These are phyloP conservation scores for Sinodicranocentrus sp. DNA, from an alignment of 2,888 invertebrate species.

Conservation along the genomic window DNA sequence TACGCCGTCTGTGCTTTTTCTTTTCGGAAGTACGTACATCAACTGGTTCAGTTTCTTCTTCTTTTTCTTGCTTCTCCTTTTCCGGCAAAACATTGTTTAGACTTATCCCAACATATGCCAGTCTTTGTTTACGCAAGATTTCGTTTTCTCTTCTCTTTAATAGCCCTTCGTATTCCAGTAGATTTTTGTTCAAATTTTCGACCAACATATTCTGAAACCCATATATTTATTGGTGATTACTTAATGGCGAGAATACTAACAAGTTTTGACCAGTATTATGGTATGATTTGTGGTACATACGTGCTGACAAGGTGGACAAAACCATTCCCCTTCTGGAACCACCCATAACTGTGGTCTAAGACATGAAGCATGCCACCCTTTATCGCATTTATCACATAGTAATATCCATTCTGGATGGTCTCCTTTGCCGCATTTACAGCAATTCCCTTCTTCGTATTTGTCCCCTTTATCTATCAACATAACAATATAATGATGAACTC, in stretches of 20 bases:
- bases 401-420: constrained; percentile 99
- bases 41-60: constrained; percentile 77
- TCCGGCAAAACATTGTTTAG: constrained; percentile 84
- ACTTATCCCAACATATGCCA: constrained; percentile 88
- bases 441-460: constrained; percentile 84
- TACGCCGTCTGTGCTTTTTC: constrained; percentile 77
- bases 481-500: not conserved
- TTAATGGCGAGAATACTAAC: not conserved
- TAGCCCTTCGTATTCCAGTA: constrained; percentile 88
- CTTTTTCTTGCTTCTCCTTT: constrained; percentile 77
- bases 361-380: constrained; percentile 98
- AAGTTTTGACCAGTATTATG: not conserved
- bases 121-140: constrained; percentile 83
- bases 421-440: constrained; percentile 92
- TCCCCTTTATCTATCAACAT: constrained; percentile 39
- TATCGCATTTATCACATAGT: constrained; percentile 95
- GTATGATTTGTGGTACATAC: constrained; percentile 80
- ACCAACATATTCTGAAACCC: constrained; percentile 83
- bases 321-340: constrained; percentile 99
- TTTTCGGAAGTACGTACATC: constrained; percentile 79
- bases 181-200: constrained; percentile 85
- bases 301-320: constrained; percentile 98
- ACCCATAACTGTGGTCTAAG: constrained; percentile 93
- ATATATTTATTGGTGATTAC: not conserved
- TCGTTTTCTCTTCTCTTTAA: constrained; percentile 84